Conservation (phyloP, 1,140 invertebrate genomes). For the Rhyzopertha dominica region DNA sequence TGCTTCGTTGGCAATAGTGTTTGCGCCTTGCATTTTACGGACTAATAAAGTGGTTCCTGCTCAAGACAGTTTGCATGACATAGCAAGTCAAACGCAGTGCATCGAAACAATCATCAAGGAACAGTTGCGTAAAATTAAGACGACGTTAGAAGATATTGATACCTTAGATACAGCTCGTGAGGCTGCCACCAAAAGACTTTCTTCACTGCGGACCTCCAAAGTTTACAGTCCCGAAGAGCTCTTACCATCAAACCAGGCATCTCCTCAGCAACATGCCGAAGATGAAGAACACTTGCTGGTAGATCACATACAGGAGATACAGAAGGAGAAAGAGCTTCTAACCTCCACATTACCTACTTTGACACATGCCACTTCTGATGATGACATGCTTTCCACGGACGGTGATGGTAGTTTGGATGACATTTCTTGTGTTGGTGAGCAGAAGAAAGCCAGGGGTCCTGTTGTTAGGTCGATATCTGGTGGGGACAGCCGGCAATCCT, state of each 20-base stretch:
- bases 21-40: constrained; percentile 88
- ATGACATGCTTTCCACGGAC: constrained; percentile 73
- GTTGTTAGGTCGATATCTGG: constrained; percentile 39
- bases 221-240: constrained; percentile 62
- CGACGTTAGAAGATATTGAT: constrained; percentile 81
- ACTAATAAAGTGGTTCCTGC: constrained; percentile 81
- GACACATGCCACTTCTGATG: constrained; percentile 74
- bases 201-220: constrained; percentile 68
- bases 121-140: constrained; percentile 65
- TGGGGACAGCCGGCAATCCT: constrained; percentile 24
- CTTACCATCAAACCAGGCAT: constrained; percentile 44
- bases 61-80: constrained; percentile 82
- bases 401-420: constrained; percentile 64
- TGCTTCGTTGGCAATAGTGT: constrained; percentile 88
- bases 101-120: constrained; percentile 79
- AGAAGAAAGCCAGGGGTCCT: constrained; percentile 28
- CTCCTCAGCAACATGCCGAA: constrained; percentile 43
- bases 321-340: constrained; percentile 76
- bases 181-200: constrained; percentile 68
- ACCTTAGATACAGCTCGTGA: constrained; percentile 78
- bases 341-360: constrained; percentile 75
- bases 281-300: constrained; percentile 66
- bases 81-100: constrained; percentile 73
- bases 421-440: constrained; percentile 39
- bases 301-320: constrained; percentile 67